Conservation (phyloP, 2,797 vertebrate genomes). For the Gorsachius magnificus region DNA sequence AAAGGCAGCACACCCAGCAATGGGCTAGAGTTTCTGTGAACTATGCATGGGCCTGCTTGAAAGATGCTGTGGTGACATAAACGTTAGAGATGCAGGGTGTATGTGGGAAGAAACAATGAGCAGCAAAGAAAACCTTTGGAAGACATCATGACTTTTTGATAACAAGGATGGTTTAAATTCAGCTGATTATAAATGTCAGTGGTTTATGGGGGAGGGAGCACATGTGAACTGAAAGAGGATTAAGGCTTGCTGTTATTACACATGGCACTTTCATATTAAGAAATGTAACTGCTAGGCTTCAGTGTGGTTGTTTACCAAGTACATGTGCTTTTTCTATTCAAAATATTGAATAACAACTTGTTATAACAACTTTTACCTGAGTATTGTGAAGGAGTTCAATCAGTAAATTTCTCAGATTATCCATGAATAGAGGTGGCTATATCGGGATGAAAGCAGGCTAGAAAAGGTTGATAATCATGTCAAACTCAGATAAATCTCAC, state of each 20-base stretch:
- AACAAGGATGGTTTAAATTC: neutral
- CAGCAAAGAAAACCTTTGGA: neutral
- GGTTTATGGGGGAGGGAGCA: neutral
- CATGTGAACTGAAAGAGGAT: neutral
- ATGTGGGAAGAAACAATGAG: conserved; percentile 43
- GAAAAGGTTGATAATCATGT: neutral
- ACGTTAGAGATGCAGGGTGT: conserved; percentile 15
- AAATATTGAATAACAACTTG: neutral
- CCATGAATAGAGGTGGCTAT: neutral
- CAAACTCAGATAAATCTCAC: neutral
- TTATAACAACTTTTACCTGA: neutral
- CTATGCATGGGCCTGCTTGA: conserved; percentile 4
- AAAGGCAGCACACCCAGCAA: conserved; percentile 25
- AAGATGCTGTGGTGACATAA: conserved; percentile 29
- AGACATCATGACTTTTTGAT: neutral
- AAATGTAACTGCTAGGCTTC: neutral
- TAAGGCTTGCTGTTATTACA: neutral
- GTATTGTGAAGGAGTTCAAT: neutral
- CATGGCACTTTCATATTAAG: neutral
- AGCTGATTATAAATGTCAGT: neutral
- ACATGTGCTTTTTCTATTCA: neutral
- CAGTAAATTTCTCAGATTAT: neutral
- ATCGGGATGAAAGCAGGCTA: neutral
- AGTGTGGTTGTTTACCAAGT: neutral
- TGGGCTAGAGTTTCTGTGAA: conserved; percentile 20